Conservation (phyloP, 2,113 vertebrate species). For the Dipodomys stephensi region DNA sequence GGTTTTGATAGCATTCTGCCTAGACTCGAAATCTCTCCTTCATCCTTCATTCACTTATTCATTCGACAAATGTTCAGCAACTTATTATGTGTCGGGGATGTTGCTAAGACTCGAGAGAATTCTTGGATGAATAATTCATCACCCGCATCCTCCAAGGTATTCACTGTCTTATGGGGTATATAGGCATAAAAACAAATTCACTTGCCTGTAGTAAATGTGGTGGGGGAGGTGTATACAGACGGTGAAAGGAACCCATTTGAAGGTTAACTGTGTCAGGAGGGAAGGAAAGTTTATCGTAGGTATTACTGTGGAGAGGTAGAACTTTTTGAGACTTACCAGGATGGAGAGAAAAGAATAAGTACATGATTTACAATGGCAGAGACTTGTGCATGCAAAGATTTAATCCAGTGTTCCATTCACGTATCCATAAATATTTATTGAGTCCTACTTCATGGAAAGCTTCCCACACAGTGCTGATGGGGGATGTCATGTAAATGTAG, state of each 20-base stretch:
- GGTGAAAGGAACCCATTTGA: neutral
- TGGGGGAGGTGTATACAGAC: neutral
- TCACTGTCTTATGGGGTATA: constrained; percentile 23
- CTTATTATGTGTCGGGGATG: constrained; percentile 17
- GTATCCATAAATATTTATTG: constrained; percentile 7
- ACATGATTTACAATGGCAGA: neutral
- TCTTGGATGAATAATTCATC: constrained; percentile 72
- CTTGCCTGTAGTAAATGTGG: neutral
- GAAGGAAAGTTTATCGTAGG: neutral
- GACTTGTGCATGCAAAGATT: constrained; percentile 11
- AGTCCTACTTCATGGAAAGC: neutral
- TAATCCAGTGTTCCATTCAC: constrained; percentile 38
- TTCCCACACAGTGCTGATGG: neutral
- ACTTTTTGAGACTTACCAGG: constrained; percentile 12
- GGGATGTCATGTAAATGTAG: neutral
- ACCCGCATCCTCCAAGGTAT: constrained; percentile 43
- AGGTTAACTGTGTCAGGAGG: neutral
- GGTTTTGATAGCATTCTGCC: constrained; percentile 61
- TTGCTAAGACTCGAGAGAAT: constrained; percentile 53
- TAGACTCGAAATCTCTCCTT: constrained; percentile 52
- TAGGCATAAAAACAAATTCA: neutral
- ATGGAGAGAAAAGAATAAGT: constrained; percentile 2
- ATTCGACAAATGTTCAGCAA: constrained; percentile 57
- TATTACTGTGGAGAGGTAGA: neutral
- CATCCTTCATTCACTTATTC: constrained; percentile 63